Conservation (phyloP, 2,797 vertebrate species). For the Ciconia nigra region DNA sequence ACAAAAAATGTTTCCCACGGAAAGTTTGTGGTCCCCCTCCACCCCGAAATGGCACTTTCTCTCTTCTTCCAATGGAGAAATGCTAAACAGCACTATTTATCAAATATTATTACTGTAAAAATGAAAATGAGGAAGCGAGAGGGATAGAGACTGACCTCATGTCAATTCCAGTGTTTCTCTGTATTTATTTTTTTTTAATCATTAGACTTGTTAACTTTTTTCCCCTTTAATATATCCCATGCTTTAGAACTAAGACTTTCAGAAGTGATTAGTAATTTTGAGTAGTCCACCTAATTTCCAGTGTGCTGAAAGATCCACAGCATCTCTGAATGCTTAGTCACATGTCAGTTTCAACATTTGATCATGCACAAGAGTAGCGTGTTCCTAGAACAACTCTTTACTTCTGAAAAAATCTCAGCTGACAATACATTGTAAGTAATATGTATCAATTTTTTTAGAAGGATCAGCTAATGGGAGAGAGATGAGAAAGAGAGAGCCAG, state of each 20-base stretch:
- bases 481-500: neutral
- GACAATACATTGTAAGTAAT: neutral
- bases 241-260: neutral
- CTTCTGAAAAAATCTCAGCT: neutral
- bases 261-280: neutral
- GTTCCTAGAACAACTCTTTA: neutral
- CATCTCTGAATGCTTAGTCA: neutral
- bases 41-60: neutral
- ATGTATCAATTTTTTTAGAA: neutral
- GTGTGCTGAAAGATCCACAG: neutral
- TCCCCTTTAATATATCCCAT: neutral
- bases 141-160: neutral
- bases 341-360: neutral
- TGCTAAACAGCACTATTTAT: neutral
- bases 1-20: neutral
- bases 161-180: neutral
- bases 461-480: neutral
- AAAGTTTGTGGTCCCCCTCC: neutral
- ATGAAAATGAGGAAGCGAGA: neutral
- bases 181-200: neutral
- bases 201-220: neutral
- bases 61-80: neutral
- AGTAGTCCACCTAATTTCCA: neutral
- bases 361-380: neutral
- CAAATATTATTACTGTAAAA: neutral